Evolutionary conservation across 2,888 invertebrate genomes (phyloP), one percentile per base, ranked within the genome.

Genomic region (Polyploca ridens): DNA sequence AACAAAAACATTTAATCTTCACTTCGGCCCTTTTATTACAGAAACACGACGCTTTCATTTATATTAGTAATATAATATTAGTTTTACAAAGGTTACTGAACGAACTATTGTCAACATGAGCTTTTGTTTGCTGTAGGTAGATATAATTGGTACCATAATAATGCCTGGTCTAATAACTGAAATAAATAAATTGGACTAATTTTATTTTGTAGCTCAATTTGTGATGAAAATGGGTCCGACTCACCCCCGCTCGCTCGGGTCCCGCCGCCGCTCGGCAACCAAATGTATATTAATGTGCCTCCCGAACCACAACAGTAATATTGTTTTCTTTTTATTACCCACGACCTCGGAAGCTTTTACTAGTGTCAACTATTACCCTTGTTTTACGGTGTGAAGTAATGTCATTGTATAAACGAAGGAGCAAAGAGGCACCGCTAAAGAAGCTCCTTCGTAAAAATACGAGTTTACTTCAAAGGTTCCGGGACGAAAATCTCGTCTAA

Each of bases 211-310:
- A 79, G 85, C 83, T 86, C 85, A 89, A 88, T 89, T 90, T 86
- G 84, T 87, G 87, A 86, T 85, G 85, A 88, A 87, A 91, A 85
- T 83, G 80, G 83, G 81, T 83, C 84, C 83, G 41, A 76, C 77
- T 79, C 78, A 69, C 70, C 73, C 70, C 66, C 69, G 61, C 64
- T 67, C 62, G 62, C 27, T 61, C 61, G 54, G 54, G 54, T 54
- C 65, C 70, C 71, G 66, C 71, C 73, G 70, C 72, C 73, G 70
- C 72, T 79, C 78, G 74, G 72, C 77, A 71, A 75, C 89, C 86
- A 92, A 93, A 93, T 93, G 88, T 91, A 88, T 91, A 93, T 91
- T 92, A 92, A 92, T 92, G 91, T 88, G 86, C 82, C 84, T 79
- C 85, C 86, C 86, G 77, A 85, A 89, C 87, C 88, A 77, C 87